These are phyloP conservation scores for Petromus typicus DNA, from an alignment of 2,113 vertebrate species.

Conservation along the genomic window DNA sequence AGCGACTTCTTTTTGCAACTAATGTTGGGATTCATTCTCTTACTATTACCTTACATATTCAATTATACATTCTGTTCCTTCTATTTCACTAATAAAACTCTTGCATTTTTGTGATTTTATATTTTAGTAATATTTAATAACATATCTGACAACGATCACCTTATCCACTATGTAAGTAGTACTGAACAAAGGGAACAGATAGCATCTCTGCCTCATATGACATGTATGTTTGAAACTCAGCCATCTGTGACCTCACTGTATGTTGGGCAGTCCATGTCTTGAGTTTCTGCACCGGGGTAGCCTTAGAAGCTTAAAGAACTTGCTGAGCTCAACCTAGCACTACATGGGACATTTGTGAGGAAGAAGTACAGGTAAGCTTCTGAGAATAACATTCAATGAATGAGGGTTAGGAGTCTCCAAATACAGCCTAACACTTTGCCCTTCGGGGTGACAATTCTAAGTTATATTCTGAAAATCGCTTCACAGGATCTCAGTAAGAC, in stretches of 20 bases:
- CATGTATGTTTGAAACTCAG: not conserved
- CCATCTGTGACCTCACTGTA: not conserved
- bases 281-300: not conserved
- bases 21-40: not conserved
- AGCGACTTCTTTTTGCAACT: not conserved
- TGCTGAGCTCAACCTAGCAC: not conserved
- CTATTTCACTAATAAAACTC: not conserved
- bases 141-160: not conserved
- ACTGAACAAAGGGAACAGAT: not conserved
- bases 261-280: not conserved
- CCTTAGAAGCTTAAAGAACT: not conserved
- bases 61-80: not conserved
- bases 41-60: not conserved
- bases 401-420: not conserved
- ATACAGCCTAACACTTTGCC: no score
- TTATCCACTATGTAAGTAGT: not conserved
- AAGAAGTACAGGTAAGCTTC: not conserved
- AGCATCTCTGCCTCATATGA: not conserved
- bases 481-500: not conserved
- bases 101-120: not conserved
- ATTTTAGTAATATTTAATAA: not conserved
- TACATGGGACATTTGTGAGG: not conserved
- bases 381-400: not conserved
- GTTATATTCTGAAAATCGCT: not conserved
- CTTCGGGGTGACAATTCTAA: not conserved